phyloP scores from a whole-genome alignment of 1,140 invertebrate genomes.

The Trachymyrmex septentrionalis region DNA sequence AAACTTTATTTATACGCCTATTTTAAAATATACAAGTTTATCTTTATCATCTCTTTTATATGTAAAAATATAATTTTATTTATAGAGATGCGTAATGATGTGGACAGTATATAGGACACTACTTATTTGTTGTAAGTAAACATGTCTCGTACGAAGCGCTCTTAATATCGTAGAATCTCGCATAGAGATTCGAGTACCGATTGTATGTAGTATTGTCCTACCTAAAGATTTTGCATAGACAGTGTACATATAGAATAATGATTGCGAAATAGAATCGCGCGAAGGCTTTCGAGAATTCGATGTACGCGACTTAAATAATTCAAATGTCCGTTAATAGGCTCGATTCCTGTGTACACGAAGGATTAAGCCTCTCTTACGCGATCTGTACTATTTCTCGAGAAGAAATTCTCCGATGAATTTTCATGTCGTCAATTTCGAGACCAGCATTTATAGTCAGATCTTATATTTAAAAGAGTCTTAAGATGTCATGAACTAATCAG shows the following conservation, averaged over 20 bases:
- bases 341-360: conserved; percentile 45
- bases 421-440: background rate
- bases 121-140: conserved; percentile 24
- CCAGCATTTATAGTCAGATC: too few species aligned
- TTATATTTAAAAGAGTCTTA: too few species aligned
- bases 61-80: conserved; percentile 19
- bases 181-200: background rate
- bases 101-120: background rate
- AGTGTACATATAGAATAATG: conserved; percentile 24
- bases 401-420: background rate
- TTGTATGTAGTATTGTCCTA: background rate
- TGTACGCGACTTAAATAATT: conserved; percentile 75
- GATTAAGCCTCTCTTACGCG: conserved; percentile 12
- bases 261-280: conserved; percentile 65
- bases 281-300: conserved; percentile 54
- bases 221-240: conserved; percentile 31
- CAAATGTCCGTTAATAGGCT: conserved; percentile 62
- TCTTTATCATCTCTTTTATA: background rate
- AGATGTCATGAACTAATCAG: too few species aligned
- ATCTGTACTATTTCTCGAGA: background rate
- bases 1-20: background rate
- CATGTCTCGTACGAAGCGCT: conserved; percentile 11
- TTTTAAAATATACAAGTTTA: background rate
- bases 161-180: conserved; percentile 29
- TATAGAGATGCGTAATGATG: background rate